Evolutionary conservation across 2,888 invertebrate species (phyloP), one percentile per base, ranked within the genome.

Genomic region (Drosophila paranaensis): DNA sequence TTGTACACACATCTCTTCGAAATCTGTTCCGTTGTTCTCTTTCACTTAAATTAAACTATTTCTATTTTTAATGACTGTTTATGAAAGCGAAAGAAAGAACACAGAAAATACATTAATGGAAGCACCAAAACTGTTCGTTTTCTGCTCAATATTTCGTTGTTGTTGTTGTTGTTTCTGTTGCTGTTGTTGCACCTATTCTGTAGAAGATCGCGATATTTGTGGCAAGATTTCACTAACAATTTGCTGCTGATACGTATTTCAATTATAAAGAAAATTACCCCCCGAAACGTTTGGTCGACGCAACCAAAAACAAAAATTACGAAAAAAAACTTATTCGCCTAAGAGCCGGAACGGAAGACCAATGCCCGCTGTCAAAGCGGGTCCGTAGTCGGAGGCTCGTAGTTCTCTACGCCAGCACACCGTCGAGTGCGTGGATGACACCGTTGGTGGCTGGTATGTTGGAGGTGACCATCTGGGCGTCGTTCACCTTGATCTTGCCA

Each of bases 401-500:
- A 43, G 43, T 45, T 73, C 91, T 91, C 89, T 50, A 92, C 94
- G 94, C 95, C 72, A 96, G 93, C 48, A 95, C 93, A 35, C 94
- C 93, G 87, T 97, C 97, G 74, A 97, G 94, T 11, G 96, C 97
- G 92, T 97, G 97, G 86, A 97, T 95, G 68, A 97, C 97, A 81
- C 97, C 97, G 92, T 97, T 97, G 60, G 97, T 97, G 58, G 97
- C 95, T 57, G 97, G 97, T 84, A 97, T 96, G 92, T 97, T 97
- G 92, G 96, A 96, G 55, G 97, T 96, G 71, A 96, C 93, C 89
- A 97, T 96, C 91, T 95, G 95, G 25, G 95, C 95, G 90, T 97
- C 96, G 93, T 97, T 97, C 76, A 97, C 96, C 92, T 96, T 96
- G 82, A 97, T 95, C 92, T 96, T 96, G 80, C 97, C 97, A 94